Base-by-base conservation (phyloP, 2,113 vertebrate genomes). In the Grallaria varia region DNA sequence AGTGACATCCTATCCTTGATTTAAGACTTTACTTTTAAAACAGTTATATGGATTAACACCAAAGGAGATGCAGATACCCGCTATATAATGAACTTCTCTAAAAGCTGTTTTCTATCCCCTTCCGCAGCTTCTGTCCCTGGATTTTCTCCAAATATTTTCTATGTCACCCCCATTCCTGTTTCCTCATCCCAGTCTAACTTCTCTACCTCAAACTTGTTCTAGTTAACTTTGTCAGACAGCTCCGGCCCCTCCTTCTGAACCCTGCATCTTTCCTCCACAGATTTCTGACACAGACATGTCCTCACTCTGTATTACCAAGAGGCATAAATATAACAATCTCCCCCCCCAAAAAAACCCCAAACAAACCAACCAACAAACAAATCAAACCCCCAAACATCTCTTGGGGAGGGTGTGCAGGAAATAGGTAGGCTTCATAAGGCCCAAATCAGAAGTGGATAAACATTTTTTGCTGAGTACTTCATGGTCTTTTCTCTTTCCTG, bases 271-370 rank as follows among this genome's bases (percentile, higher is more conserved):
- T 22, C 20, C 40, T 72, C 17, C 71, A 53, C 17, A 47, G 47
- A 37, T 13, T 52, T 25, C 47, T 62, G 33, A 22, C 58, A 85
- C 27, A 64, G 14, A 40, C 0, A 0, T 0, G 0, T 66, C 8
- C 10, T 8, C 27, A 14, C 28, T 50, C 35, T 67, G 10, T 47
- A 24, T 44, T 84, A 66, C 28, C 21, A 24, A 49, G 18, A 4
- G 30, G 30, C 22, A 52, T 28, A 73, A 71, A 71, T 39, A 31
- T 27, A 59, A 81, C 24, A 85, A n/a, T n/a, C n/a, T n/a, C n/a
- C n/a, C n/a, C n/a, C n/a, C n/a, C n/a, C n/a, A n/a, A n/a, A n/a
- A n/a, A n/a, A n/a, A n/a, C n/a, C n/a, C n/a, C n/a, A n/a, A n/a
- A n/a, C n/a, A 76, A 76, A 55, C 10, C 35, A 49, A 31, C 14